phyloP scores from a whole-genome alignment of 2,797 vertebrate genomes.

The Acanthurus lineatus region DNA sequence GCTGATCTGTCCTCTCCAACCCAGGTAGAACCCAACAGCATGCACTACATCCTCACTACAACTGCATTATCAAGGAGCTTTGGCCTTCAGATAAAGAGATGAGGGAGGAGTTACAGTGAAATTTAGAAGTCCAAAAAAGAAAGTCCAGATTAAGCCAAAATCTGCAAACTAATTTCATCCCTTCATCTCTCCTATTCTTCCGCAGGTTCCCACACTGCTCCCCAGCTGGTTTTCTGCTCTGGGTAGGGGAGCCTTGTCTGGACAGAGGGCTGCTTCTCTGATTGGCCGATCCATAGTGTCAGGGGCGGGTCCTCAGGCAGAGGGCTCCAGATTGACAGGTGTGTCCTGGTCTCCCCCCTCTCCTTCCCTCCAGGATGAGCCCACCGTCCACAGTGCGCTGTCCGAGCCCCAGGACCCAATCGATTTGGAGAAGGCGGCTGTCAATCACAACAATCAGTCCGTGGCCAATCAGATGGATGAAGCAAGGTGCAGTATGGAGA shows the following conservation, averaged over 20 bases:
- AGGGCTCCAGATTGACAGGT: conserved; percentile 78
- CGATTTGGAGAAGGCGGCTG: conserved; percentile 92
- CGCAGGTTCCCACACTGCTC: conserved; percentile 81
- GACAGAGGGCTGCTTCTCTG: conserved; percentile 69
- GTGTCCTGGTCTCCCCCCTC: conserved; percentile 86
- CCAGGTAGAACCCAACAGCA: conserved; percentile 61
- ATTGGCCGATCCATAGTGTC: conserved; percentile 72
- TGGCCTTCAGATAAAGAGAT: neutral
- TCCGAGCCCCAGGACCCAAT: conserved; percentile 93
- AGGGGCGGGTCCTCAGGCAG: conserved; percentile 71
- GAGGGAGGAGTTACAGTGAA: neutral
- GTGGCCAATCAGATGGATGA: conserved; percentile 86
- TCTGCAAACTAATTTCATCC: neutral
- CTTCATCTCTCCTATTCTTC: neutral
- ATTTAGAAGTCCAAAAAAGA: neutral
- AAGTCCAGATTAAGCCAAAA: no score
- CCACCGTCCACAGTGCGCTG: conserved; percentile 87
- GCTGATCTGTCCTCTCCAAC: conserved; percentile 84
- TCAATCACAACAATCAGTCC: conserved; percentile 91
- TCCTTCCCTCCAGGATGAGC: conserved; percentile 90
- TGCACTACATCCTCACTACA: neutral
- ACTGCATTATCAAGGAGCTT: neutral
- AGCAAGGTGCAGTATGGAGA: conserved; percentile 51
- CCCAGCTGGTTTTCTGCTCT: conserved; percentile 82
- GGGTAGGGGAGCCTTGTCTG: conserved; percentile 71